Base-by-base conservation (phyloP, 2,888 invertebrate genomes). In the Cheilosia impressa region DNA sequence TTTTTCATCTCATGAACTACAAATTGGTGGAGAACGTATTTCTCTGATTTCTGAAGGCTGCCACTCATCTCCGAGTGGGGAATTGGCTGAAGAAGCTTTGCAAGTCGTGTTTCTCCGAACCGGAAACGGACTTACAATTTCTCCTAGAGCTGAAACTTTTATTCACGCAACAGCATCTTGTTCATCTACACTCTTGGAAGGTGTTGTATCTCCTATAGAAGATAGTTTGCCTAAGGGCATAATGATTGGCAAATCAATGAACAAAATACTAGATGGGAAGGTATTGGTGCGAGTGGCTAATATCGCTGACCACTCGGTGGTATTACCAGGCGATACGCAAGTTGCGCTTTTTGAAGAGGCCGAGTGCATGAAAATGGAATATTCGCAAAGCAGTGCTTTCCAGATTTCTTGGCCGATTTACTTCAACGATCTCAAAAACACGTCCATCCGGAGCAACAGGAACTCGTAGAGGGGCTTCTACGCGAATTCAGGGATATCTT, bases 401-500 rank as follows among this genome's bases (percentile, higher is more conserved):
- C 43, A n/a, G 43, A 43, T n/a, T 43, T n/a, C 7, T 17, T 31
- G 10, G 34, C 3, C 34, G 34, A 34, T 34, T 34, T 34, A 10
- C 34, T 34, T 34, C 34, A 34, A 10, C 31, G 62, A 1, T 73
- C 72, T n/a, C 43, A 24, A 52, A 43, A 62, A 27, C 60, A 53
- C 27, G 31, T 62, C 3, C 19, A 17, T 0, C 10, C 34, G 34
- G 34, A 72, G 31, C 68, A 77, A 50, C 53, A 62, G 9, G 10
- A 22, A 57, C 53, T 38, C 1, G 69, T 47, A 7, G 55, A 63
- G 50, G 45, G 19, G 2, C 50, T 63, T 27, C 43, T 69, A 24
- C n/a, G 31, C n/a, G 65, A 79, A 38, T 71, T 66, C n/a, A 58
- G 15, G 6, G 57, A 78, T 19, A 50, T 78, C 5, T 71, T 65